Base-by-base conservation (phyloP, 2,888 invertebrate species). In the Cremastinae sp. region DNA sequence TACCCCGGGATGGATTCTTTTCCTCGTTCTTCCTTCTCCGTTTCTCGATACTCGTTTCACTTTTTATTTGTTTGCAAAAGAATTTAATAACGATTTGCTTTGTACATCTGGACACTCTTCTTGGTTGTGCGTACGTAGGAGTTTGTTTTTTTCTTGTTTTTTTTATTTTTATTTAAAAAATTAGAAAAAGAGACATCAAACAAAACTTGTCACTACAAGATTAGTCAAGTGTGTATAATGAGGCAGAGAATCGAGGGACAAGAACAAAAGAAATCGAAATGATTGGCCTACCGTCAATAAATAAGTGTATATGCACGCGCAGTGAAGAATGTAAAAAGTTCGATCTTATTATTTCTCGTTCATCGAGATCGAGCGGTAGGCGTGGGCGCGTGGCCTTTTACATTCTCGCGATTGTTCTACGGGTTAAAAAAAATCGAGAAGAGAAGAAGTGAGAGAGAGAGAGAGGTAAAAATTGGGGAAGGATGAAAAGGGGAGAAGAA, bases 351-450 rank as follows among this genome's bases (percentile, higher is more conserved):
- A 66, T 66, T 66, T 64, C 71, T 75, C 47, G 47, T 56, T 75
- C 66, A 56, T 55, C 55, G 55, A 66, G 66, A 55, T 66, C 77
- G 70, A 28, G 73, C 61, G 84, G 85, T 84, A 85, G 86, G 86
- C 86, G 87, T 84, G 81, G 81, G 79, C 80, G 83, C 79, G 82
- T 78, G 56, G 53, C 53, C 55, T 69, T 74, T 66, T 56, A 66
- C 37, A 71, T 66, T 75, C 75, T 75, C 71, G 71, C 75, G 41
- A 66, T 75, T 71, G 43, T 47, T 28, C n/a, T 47, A 55, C 35
- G 18, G 43, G 53, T 12, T 45, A 20, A 43, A 41, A 49, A 41
- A 18, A 62, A 69, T 59, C 62, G 51, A 51, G 37, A 47, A 45
- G 16, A n/a, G 51, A 43, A 28, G 22, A 53, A 10, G 35, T 56